These are phyloP conservation scores for Gila orcuttii DNA, from an alignment of 2,113 vertebrate genomes.

Conservation along the genomic window DNA sequence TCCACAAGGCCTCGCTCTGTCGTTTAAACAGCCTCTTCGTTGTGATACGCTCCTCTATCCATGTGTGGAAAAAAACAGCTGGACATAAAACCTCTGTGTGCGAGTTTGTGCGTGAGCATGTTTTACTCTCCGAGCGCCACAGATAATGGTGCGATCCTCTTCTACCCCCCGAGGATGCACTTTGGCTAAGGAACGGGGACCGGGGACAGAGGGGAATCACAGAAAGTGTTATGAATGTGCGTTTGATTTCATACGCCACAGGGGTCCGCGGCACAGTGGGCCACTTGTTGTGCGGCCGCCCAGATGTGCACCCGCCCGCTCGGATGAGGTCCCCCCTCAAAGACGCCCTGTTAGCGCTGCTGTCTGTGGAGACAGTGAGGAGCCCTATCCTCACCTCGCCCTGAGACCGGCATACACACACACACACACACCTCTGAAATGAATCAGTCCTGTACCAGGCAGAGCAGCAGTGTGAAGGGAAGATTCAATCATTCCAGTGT, in stretches of 20 bases:
- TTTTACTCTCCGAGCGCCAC: constrained; percentile 54
- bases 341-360: constrained; percentile 64
- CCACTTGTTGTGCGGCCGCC: constrained; percentile 61
- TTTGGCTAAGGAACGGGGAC: constrained; percentile 59
- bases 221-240: constrained; percentile 67
- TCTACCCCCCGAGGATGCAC: constrained; percentile 56
- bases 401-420: constrained; percentile 45
- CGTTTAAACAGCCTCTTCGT: constrained; percentile 65
- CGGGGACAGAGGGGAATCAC: constrained; percentile 62
- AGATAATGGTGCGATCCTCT: constrained; percentile 65
- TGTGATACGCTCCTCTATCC: constrained; percentile 55
- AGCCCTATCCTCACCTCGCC: constrained; percentile 62
- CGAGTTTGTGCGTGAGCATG: constrained; percentile 28
- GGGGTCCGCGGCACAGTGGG: constrained; percentile 60
- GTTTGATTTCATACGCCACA: constrained; percentile 66
- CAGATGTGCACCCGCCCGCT: constrained; percentile 65
- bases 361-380: constrained; percentile 62
- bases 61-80: constrained; percentile 53
- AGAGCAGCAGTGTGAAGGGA: constrained; percentile 42
- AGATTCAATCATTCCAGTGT: constrained; percentile 48
- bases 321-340: constrained; percentile 58
- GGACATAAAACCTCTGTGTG: constrained; percentile 61
- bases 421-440: constrained; percentile 49
- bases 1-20: constrained; percentile 52
- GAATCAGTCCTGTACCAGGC: constrained; percentile 57